These are phyloP conservation scores for Camelus dromedarius DNA, from an alignment of 2,113 vertebrate species.

Conservation along the genomic window DNA sequence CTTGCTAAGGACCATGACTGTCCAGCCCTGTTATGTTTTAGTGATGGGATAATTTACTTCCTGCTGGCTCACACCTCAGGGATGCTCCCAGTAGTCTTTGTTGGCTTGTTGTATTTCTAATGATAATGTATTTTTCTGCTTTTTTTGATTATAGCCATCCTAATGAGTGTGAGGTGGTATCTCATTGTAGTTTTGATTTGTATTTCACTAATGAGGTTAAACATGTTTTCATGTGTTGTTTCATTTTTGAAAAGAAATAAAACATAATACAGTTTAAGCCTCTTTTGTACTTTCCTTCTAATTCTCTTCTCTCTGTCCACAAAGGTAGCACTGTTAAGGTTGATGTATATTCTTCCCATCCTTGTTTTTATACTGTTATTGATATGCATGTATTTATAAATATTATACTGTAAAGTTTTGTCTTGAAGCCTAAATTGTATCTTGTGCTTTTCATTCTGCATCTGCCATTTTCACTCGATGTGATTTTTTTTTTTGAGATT, in stretches of 20 bases:
- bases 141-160: background rate
- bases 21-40: background rate
- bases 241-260: background rate
- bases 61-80: background rate
- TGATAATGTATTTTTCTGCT: conserved; percentile 38
- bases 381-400: conserved; percentile 9
- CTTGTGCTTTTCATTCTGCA: conserved; percentile 14
- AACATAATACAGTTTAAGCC: background rate
- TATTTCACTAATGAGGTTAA: background rate
- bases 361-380: background rate
- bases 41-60: background rate
- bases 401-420: background rate
- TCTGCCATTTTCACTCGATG: background rate
- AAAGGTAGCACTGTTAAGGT: conserved; percentile 16
- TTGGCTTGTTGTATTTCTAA: conserved; percentile 39
- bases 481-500: background rate
- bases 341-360: background rate
- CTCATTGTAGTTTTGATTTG: background rate
- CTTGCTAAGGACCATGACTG: background rate
- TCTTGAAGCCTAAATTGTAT: conserved; percentile 44
- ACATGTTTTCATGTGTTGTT: background rate
- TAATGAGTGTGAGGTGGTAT: background rate
- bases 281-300: conserved; percentile 5
- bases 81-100: background rate
- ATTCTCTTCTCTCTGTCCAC: background rate